Evolutionary conservation across 2,888 invertebrate species (phyloP).

Genomic region (Koerneria pararmatus): DNA sequence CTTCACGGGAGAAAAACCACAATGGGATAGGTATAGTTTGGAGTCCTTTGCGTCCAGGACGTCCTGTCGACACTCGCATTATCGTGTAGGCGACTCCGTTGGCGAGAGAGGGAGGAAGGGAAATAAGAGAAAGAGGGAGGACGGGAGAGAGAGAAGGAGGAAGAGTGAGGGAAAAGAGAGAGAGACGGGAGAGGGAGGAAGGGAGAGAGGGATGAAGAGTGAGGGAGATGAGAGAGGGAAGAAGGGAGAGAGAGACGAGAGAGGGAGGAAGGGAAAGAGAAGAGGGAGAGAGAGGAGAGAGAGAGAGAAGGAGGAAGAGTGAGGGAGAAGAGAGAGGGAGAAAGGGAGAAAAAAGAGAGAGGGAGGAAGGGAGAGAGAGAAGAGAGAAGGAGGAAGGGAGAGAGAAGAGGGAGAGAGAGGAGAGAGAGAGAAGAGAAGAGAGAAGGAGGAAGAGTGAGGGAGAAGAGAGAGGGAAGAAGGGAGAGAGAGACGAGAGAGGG

Average conservation of each 20-base stretch:
- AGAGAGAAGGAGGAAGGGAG: not conserved
- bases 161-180: not conserved
- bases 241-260: not conserved
- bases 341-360: not conserved
- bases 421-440: not conserved
- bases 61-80: too few species aligned
- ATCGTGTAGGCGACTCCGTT: too few species aligned
- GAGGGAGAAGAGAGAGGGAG: not conserved
- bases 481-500: not conserved
- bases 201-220: not conserved
- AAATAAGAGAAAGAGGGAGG: not conserved
- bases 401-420: constrained; percentile 1
- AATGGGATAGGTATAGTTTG: too few species aligned
- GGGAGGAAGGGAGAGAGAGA: not conserved
- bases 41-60: too few species aligned
- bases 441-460: not conserved
- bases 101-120: not conserved
- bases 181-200: not conserved
- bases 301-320: constrained; percentile 7
- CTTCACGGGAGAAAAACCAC: too few species aligned
- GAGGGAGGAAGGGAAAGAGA: not conserved
- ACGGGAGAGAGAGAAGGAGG: not conserved
- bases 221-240: not conserved
- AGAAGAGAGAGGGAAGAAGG: not conserved
- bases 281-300: constrained; percentile 5